Percentiles rank a stretch among this genome's conserved stretches.
Evolutionary conservation across 2,113 vertebrate genomes (phyloP).

Genomic region (Nansenia antarctica): DNA sequence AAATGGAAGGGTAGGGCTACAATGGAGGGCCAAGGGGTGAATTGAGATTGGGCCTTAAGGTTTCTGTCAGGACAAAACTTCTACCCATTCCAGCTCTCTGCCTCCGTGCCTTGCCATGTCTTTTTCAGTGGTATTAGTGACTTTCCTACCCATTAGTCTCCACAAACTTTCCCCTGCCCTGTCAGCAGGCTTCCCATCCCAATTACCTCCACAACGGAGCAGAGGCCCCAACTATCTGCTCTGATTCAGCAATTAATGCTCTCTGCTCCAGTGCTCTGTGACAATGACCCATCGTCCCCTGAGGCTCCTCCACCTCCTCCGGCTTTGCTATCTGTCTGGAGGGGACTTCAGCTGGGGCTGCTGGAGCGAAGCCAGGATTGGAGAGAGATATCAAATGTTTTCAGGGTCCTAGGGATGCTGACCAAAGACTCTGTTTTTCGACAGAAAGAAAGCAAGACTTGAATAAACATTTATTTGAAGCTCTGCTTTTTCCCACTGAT

Average conservation of each 20-base stretch:
- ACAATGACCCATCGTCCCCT: slow-evolving; percentile 36
- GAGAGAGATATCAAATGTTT: slow-evolving; percentile 29
- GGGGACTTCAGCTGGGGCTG: slow-evolving; percentile 10
- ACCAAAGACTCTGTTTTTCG: not conserved
- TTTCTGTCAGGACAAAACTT: not conserved
- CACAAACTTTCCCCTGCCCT: slow-evolving; percentile 47
- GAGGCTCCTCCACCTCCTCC: slow-evolving; percentile 9
- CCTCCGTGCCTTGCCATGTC: slow-evolving; percentile 7
- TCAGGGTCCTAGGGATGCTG: not conserved
- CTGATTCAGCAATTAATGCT: slow-evolving; percentile 65
- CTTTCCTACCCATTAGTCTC: slow-evolving; percentile 44
- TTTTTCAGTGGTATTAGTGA: slow-evolving; percentile 18
- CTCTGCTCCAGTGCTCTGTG: slow-evolving; percentile 30
- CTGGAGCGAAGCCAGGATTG: slow-evolving; percentile 15
- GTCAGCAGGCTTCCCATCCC: slow-evolving; percentile 60
- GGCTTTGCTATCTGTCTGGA: slow-evolving; percentile 17
- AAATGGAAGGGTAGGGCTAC: too few species aligned
- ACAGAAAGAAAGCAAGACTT: not conserved
- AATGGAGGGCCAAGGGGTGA: too few species aligned
- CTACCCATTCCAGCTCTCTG: not conserved
- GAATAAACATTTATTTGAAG: not conserved
- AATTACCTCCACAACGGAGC: slow-evolving; percentile 65
- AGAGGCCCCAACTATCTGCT: slow-evolving; percentile 43
- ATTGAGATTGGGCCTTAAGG: too few species aligned
- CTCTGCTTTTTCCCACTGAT: slow-evolving; percentile 20